Evolutionary conservation across 2,797 vertebrate species (phyloP), one percentile per base, ranked within the genome.

Genomic region (Neosalanx taihuensis): DNA sequence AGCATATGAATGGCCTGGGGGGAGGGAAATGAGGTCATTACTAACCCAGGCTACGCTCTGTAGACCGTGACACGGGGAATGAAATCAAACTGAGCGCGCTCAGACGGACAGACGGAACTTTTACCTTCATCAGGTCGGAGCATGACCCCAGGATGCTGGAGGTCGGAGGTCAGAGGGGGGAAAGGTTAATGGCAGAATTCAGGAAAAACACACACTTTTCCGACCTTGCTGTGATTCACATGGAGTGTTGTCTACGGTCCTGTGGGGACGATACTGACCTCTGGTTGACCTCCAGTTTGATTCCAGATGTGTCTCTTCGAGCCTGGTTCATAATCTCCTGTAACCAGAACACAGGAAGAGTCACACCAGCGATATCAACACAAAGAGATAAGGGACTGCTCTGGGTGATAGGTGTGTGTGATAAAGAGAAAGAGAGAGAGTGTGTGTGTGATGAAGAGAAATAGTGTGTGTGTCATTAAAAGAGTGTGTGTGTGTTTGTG

Each of bases 201-300:
- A 30, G 74, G 2, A 66, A 12, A 1, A 20, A 61, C 18, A 59
- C 3, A 51, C 10, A 64, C 41, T 30, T 35, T 37, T 65, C 5
- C 74, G 12, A 69, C 6, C 35, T 6, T 7, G 53, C 3, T 51
- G 9, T 1, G 30, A 58, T 17, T 6, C 3, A 0, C 5, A 0
- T 35, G 29, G 6, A 51, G 29, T 35, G 37, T 7, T 31, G 9
- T 4, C 30, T 59, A 17, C 59, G 29, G 17, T 53, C 31, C 31
- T 46, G 12, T 30, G 9, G 3, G 70, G 64, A 18, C 13, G 58
- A 46, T 56, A 80, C 92, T 87, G 64, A 98, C 97, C 95, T 96
- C 88, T 98, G 95, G 0, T 98, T 99, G 81, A 98, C 97, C 86
- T 99, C 96, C 85, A 98, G 82, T 76, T 98, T 95, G 20, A 97